Evolutionary conservation across 1,140 invertebrate species (phyloP), one percentile per base, ranked within the genome.

Genomic region (Oppia nitens): DNA sequence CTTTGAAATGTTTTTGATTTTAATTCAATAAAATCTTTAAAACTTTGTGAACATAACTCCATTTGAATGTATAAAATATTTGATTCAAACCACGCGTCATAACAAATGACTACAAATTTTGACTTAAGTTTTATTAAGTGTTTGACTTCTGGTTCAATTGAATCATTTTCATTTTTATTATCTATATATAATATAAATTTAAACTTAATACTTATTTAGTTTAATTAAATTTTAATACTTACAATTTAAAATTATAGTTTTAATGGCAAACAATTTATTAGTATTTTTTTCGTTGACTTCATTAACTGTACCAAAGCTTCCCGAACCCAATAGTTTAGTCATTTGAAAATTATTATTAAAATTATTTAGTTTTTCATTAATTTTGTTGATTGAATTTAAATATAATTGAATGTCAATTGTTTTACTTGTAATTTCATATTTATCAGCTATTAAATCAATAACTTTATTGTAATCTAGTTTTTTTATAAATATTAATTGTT

Each of bases 281-380:
- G 84, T 81, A 64, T 81, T 77, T 60, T 76, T 77, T 64, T 75
- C 79, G 58, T 70, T 71, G 2, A 80, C 82, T 69, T 79, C 78
- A 64, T 77, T 84, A 0, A 76, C 83, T 65, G 81, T 78, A 48
- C 83, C 83, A 74, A 84, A 85, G 2, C 80, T 83, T 12, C 83
- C 83, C 65, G 77, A 77, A 26, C 83, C 83, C 47, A 85, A 72
- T 64, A 77, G 77, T 24, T 71, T 69, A 45, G 79, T 68, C 28
- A 79, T 73, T 29, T 74, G 68, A 68, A 83, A 86, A 64, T 79
- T 79, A 66, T 83, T 80, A 40, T 82, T 74, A 49, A 76, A 65
- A 53, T 74, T 17, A 40, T 40, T 40, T 6, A 9, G 32, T 9
- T 40, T 17, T 40, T 40, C 32, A 40, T 40, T 40, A n/a, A n/a